phyloP scores from a whole-genome alignment of 2,113 vertebrate genomes.

The Elanus axillaris region DNA sequence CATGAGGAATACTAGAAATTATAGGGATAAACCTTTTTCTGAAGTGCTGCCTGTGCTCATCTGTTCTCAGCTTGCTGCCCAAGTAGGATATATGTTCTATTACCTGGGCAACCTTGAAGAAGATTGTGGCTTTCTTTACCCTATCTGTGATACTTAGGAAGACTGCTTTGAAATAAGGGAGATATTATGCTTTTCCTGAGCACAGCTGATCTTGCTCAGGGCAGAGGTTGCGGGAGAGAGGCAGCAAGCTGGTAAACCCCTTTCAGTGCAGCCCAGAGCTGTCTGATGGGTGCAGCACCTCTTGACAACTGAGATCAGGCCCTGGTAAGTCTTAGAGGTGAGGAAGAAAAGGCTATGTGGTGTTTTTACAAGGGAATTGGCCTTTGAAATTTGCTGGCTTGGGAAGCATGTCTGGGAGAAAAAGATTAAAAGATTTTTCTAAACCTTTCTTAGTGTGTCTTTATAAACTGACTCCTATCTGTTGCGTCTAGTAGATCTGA shows the following conservation, averaged over 20 bases:
- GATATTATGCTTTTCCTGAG: background rate
- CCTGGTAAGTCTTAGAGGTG: background rate
- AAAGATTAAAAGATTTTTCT: background rate
- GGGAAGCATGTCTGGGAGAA: background rate
- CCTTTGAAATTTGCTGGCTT: background rate
- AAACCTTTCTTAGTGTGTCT: background rate
- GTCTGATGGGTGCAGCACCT: background rate
- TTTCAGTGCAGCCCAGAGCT: background rate
- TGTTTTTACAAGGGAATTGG: background rate
- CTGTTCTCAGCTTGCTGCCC: background rate
- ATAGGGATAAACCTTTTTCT: background rate
- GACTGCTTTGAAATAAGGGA: background rate
- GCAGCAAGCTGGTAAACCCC: accelerated
- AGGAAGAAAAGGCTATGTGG: background rate
- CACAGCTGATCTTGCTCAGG: background rate
- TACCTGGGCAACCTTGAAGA: background rate
- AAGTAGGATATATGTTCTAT: background rate
- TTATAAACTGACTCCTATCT: background rate
- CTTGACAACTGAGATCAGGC: background rate
- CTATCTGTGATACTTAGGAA: background rate
- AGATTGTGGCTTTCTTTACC: background rate
- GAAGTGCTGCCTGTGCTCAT: accelerated
- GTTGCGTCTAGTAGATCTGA: background rate
- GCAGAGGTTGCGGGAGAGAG: background rate
- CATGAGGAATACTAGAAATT: background rate